Base-by-base conservation (phyloP, 2,113 vertebrate genomes). In the Manacus vitellinus region DNA sequence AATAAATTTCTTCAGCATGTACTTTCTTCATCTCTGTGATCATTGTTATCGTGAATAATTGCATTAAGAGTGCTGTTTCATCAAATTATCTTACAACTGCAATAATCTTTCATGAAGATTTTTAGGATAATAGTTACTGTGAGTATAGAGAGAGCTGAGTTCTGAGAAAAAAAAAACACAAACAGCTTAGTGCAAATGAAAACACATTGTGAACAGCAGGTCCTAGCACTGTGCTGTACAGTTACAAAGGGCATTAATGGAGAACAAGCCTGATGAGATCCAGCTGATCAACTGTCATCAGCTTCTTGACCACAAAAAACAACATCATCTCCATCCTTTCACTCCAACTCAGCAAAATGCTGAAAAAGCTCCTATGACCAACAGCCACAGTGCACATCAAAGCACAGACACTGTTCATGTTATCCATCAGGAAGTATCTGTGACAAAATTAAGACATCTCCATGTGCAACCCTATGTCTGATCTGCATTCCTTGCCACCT, bases 11-110 rank as follows among this genome's bases (percentile, higher is more conserved):
- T 96, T 79, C 44, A 88, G 35, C 74, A 4, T 7, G 43, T 35
- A 70, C 83, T 93, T 95, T 95, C 74, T 94, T 96, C 46, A 89
- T 94, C 94, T 82, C 88, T 91, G 51, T 54, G 82, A 80, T 83
- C 82, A 91, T 37, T 75, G 70, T 77, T 91, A 37, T 61, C 4
- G 35, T 44, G 89, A 94, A 78, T 95, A 97, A 84, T 86, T 92
- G 71, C 82, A 95, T 84, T 86, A 95, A 85, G 87, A 96, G 44
- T 37, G 55, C 5, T 12, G 21, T 61, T 96, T 88, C 83, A 95
- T 94, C 84, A 87, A 71, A 90, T 78, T 91, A 93, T 88, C 61
- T 95, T 83, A 77, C n/a, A 91, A 87, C 67, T 94, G 37, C 52
- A 94, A 84, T 86, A 92, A 82, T 43, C 22, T 85, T 88, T 54